Base-by-base conservation (phyloP, 1,140 invertebrate species). In the Leptopilina clavipes region DNA sequence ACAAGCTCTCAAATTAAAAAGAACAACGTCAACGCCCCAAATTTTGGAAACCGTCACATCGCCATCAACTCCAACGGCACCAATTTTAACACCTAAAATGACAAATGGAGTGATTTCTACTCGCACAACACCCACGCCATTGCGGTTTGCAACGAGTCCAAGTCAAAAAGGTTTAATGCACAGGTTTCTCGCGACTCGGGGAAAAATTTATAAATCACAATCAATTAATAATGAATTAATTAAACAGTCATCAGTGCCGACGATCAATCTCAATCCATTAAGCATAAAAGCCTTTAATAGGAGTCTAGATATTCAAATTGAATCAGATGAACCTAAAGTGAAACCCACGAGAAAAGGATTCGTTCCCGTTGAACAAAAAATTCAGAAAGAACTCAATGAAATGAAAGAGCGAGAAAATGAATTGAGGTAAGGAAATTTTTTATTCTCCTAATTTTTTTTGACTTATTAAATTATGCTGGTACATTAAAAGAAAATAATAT, bases 91-190 rank as follows among this genome's bases (percentile, higher is more conserved):
- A 48, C 84, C 86, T 65, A 88, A 87, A 77, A 86, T 88, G 85
- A 87, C 86, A 14, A 86, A 88, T 74, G 84, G 88, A 7, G 86
- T 87, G 31, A 87, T 85, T 82, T 86, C 86, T 19, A 81, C 48
- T 18, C 89, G 71, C 72, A 90, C 72, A 83, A 86, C 81, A 79
- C 87, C 77, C 86, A 92, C 82, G 84, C 91, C 92, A 18, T 85
- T 93, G 44, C 90, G 92, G 56, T 93, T 93, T 74, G 91, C 93
- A 0, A 92, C 92, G 0, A 91, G 90, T 73, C 92, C 90, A 0
- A 92, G 92, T n/a, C 93, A 94, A 65, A 94, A 93, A 83, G 94
- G 94, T 0, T 91, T 95, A 44, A 95, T 95, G 95, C 94, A 95
- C 81, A 92, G 94, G 75, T 95, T 95, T 81, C 92, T 95, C 70